Conservation (phyloP, 1,140 invertebrate genomes). For the Euura saliciscinereae region DNA sequence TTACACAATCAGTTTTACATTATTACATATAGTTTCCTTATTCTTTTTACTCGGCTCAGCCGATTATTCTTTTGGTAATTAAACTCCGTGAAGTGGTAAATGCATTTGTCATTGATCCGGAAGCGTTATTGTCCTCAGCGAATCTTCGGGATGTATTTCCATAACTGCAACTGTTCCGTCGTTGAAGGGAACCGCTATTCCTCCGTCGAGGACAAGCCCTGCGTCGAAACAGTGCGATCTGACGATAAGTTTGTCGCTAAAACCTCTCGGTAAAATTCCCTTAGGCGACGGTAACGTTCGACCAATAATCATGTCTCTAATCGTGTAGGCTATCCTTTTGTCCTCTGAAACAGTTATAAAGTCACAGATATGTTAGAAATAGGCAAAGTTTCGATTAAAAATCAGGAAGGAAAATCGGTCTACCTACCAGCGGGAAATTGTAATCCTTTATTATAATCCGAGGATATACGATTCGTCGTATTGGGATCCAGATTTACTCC, state of each 20-base stretch:
- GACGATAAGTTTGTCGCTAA: conserved; percentile 74
- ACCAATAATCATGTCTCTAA: conserved; percentile 88
- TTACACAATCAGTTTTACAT: too few relatives aligned
- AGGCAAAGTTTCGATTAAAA: conserved; percentile 9
- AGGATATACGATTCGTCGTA: conserved; percentile 65
- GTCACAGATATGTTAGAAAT: conserved; percentile 22
- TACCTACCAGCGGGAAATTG: conserved; percentile 77
- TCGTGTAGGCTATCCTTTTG: conserved; percentile 82
- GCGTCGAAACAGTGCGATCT: conserved; percentile 94
- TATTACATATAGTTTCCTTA: too few relatives aligned
- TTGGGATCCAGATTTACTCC: conserved; percentile 50
- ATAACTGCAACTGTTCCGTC: conserved; percentile 88
- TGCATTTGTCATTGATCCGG: conserved; percentile 41
- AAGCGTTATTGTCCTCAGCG: conserved; percentile 81
- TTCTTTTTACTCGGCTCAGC: too few relatives aligned
- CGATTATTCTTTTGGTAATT: too few relatives aligned
- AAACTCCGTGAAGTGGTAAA: too few relatives aligned
- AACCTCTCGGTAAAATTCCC: conserved; percentile 70
- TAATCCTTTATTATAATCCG: conserved; percentile 82
- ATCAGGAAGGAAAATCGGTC: conserved; percentile 1
- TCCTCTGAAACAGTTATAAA: conserved; percentile 65
- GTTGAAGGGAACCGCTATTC: conserved; percentile 93
- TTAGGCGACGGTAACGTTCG: conserved; percentile 78
- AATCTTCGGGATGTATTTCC: conserved; percentile 85
- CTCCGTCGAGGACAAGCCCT: conserved; percentile 94